Evolutionary conservation across 2,888 invertebrate genomes (phyloP).

Genomic region (Agrypnus murinus): DNA sequence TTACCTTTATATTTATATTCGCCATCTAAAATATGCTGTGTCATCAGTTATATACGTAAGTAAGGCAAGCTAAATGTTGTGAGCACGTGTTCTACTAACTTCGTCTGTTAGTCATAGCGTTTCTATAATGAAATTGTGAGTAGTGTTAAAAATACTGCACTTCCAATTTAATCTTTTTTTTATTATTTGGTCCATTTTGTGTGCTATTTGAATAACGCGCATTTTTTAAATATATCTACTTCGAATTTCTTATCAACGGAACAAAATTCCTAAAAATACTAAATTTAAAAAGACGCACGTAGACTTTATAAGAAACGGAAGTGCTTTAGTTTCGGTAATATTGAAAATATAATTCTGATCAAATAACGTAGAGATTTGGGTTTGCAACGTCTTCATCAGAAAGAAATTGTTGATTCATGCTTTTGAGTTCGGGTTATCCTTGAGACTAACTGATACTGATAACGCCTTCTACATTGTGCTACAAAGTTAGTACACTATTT

Average conservation of each 20-base stretch:
- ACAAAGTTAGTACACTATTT: conserved; percentile 25
- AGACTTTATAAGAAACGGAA: neutral
- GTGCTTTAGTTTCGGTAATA: neutral
- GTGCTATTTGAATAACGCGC: neutral
- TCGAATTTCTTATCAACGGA: neutral
- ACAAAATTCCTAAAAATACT: neutral
- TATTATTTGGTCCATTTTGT: neutral
- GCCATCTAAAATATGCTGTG: conserved; percentile 44
- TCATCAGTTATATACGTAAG: conserved; percentile 45
- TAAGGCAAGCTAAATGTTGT: conserved; percentile 37
- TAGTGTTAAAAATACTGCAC: conserved; percentile 26
- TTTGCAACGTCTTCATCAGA: conserved; percentile 21
- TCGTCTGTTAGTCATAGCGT: conserved; percentile 36
- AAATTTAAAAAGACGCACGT: neutral
- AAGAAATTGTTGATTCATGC: conserved; percentile 46
- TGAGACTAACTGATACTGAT: conserved; percentile 43
- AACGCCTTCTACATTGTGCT: conserved; percentile 34
- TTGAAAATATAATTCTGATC: neutral
- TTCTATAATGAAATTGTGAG: conserved; percentile 39
- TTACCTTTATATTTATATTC: conserved; percentile 44
- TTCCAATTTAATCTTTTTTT: conserved; percentile 11
- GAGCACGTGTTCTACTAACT: conserved; percentile 47
- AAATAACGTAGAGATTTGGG: neutral
- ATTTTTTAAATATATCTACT: neutral
- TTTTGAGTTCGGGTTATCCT: conserved; percentile 41